phyloP scores from a whole-genome alignment of 2,888 invertebrate species.

The Oscheius sp. region DNA sequence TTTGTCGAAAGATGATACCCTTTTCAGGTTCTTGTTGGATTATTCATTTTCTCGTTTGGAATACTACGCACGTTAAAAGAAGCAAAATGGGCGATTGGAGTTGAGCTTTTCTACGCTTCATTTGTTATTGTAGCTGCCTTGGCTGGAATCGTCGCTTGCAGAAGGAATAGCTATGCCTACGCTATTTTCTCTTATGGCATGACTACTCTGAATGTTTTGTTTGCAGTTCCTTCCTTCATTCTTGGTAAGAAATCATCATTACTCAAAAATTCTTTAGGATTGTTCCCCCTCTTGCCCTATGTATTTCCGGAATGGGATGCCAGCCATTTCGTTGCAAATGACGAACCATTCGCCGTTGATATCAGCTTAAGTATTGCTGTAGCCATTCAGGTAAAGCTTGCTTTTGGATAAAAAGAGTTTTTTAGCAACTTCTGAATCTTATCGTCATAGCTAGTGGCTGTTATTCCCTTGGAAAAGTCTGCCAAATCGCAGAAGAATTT shows the following conservation, averaged over 20 bases:
- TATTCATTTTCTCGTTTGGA: slow-evolving; percentile 33
- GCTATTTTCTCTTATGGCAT: slow-evolving; percentile 11
- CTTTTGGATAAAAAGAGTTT: not conserved
- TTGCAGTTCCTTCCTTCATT: slow-evolving; percentile 24
- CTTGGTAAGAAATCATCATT: slow-evolving; percentile 7
- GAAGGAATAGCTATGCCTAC: slow-evolving; percentile 5
- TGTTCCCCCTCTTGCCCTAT: slow-evolving; percentile 27
- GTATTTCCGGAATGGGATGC: slow-evolving; percentile 25
- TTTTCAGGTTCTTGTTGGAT: slow-evolving; percentile 24
- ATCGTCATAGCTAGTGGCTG: slow-evolving; percentile 19
- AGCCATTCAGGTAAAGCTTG: slow-evolving; percentile 17
- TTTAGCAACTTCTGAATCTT: slow-evolving; percentile 23
- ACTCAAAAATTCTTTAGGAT: slow-evolving; percentile 9
- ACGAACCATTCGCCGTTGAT: slow-evolving; percentile 23
- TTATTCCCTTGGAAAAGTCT: slow-evolving; percentile 19
- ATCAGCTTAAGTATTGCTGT: slow-evolving; percentile 11
- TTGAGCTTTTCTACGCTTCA: slow-evolving; percentile 33
- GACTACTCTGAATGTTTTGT: slow-evolving; percentile 25
- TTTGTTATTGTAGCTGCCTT: slow-evolving; percentile 33
- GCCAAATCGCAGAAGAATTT: slow-evolving; percentile 21
- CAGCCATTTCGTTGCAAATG: not conserved
- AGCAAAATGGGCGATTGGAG: slow-evolving; percentile 39
- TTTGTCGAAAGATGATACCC: not conserved
- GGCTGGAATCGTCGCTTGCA: slow-evolving; percentile 17
- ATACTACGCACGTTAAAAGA: slow-evolving; percentile 30